phyloP scores from a whole-genome alignment of 2,888 invertebrate species.

The Saturnia japonica region DNA sequence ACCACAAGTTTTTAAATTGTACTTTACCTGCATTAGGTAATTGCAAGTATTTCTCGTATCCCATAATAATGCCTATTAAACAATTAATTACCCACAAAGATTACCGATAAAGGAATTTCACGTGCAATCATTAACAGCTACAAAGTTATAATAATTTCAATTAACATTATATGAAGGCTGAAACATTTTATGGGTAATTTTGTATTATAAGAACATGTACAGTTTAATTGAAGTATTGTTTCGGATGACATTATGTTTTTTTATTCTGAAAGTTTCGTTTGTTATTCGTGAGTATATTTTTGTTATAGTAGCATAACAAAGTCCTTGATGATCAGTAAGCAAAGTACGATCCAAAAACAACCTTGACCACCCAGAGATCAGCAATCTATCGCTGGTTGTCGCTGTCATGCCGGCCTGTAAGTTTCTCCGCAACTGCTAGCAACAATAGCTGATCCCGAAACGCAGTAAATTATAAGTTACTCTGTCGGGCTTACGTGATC shows the following conservation, averaged over 20 bases:
- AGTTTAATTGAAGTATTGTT: background rate
- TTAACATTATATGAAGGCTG: background rate
- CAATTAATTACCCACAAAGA: background rate
- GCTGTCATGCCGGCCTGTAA: too few species aligned
- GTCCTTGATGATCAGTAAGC: too few species aligned
- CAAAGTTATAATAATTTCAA: constrained; percentile 2
- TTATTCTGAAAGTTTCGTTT: background rate
- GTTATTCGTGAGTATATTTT: background rate
- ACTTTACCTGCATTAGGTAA: background rate
- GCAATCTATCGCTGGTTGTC: too few species aligned
- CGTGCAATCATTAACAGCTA: background rate
- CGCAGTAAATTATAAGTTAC: too few species aligned
- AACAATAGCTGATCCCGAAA: too few species aligned
- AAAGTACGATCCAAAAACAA: too few species aligned
- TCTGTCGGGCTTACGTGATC: too few species aligned
- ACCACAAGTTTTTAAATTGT: background rate
- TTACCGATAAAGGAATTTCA: background rate
- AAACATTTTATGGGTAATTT: background rate
- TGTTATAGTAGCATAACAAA: too few species aligned
- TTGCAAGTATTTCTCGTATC: background rate
- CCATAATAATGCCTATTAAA: background rate
- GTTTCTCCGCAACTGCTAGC: too few species aligned
- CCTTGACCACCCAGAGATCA: too few species aligned
- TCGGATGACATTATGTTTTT: background rate
- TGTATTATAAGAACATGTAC: background rate